Base-by-base conservation (phyloP, 2,888 invertebrate species). In the Diloba caeruleocephala region DNA sequence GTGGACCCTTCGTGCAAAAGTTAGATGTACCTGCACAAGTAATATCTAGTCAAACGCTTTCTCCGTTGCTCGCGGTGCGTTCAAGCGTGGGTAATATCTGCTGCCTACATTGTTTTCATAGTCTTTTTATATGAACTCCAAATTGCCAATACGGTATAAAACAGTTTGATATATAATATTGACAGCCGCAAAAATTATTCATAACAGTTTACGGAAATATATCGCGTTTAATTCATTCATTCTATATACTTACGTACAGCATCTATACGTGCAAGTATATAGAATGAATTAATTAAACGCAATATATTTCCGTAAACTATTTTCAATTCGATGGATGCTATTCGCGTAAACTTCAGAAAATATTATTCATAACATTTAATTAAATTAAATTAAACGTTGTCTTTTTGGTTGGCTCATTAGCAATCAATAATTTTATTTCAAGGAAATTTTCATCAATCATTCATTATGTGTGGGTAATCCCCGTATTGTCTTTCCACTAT, bases 81-180 rank as follows among this genome's bases (percentile, higher is more conserved):
- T 84, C 74, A 74, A 81, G 82, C 88, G 87, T 85, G 81, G 75
- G 82, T 84, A 85, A 84, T 82, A 72, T 64, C 75, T 75, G 68
- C 71, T 75, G 67, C 69, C 76, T 79, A 76, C 81, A 68, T 79
- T 79, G 74, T 67, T 74, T 78, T 76, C 60, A 53, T 71, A 62
- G 49, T 56, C 37, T 79, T 76, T 79, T 78, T 78, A 60, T 72
- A 59, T 59, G 52, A 71, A 68, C 71, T 64, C 71, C 72, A 59
- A 67, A 59, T 57, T 46, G 48, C 19, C 19, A 39, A 46, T 37
- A 14, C 50, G 38, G 15, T 49, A 50, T 50, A 29, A 67, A 42
- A 26, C 43, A 31, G 9, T 28, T 31, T 36, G 33, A 45, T 33
- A 12, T 29, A 3, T 10, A 10, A 14, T 32, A 36, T 57, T 6